These are phyloP conservation scores for Ictidomys tridecemlineatus DNA, from an alignment of 2,113 vertebrate genomes.

Conservation along the genomic window DNA sequence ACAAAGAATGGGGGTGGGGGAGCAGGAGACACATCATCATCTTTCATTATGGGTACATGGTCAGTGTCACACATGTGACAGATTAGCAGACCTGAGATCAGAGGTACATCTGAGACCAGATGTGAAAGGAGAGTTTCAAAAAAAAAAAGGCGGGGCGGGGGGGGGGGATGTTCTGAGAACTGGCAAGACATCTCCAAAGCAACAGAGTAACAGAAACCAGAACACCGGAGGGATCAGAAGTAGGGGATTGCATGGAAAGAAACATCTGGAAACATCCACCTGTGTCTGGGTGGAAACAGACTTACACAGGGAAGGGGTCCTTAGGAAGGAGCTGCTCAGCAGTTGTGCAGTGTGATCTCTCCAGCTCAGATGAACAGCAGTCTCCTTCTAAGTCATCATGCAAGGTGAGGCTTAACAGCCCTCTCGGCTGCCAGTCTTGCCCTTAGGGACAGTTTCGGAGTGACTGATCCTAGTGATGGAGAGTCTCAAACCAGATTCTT, in stretches of 20 bases:
- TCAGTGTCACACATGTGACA: background rate
- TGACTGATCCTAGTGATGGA: background rate
- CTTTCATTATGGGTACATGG: background rate
- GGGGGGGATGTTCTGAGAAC: background rate
- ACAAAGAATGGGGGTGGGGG: background rate
- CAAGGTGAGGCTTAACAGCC: background rate
- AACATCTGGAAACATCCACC: conserved; percentile 24
- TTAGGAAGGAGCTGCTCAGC: background rate
- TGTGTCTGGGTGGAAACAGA: background rate
- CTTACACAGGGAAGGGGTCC: background rate
- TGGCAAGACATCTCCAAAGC: conserved; percentile 20
- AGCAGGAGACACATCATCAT: background rate
- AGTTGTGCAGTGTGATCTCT: background rate
- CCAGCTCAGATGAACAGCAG: background rate
- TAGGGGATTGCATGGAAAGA: background rate
- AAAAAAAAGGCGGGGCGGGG: background rate
- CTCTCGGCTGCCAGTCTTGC: background rate
- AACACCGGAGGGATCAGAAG: background rate
- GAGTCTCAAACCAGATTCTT: background rate
- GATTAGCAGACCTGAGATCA: conserved; percentile 32
- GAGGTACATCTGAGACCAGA: conserved; percentile 46
- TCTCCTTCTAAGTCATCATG: background rate
- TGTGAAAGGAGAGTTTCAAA: background rate
- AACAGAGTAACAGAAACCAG: conserved; percentile 45
- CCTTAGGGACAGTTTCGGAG: background rate